phyloP scores from a whole-genome alignment of 1,140 invertebrate species.

The Condylostylus longicornis region DNA sequence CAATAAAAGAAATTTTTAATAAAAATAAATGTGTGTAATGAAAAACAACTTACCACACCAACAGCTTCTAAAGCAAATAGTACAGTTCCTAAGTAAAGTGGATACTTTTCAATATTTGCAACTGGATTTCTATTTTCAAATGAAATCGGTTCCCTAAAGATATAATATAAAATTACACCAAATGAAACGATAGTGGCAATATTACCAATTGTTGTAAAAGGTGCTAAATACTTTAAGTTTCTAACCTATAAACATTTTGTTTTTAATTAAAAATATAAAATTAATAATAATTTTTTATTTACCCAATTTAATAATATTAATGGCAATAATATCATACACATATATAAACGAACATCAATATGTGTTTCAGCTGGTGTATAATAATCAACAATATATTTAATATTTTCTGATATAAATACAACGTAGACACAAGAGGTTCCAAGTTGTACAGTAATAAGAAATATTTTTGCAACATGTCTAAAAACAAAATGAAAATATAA shows the following conservation, averaged over 20 bases:
- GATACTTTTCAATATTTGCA: conserved; percentile 40
- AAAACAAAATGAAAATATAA: conserved; percentile 10
- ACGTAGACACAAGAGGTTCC: conserved; percentile 84
- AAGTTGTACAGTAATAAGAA: conserved; percentile 71
- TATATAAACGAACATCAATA: conserved; percentile 29
- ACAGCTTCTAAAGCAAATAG: conserved; percentile 86
- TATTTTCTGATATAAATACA: conserved; percentile 64
- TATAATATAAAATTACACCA: conserved; percentile 50
- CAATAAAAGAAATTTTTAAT: no score
- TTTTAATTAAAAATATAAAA: no score
- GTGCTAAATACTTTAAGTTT: conserved; percentile 62
- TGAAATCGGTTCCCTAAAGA: conserved; percentile 39
- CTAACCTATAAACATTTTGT: no score
- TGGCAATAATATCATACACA: conserved; percentile 44
- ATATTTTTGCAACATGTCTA: conserved; percentile 44
- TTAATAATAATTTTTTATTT: no score
- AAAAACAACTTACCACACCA: conserved; percentile 50
- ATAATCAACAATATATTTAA: conserved; percentile 42
- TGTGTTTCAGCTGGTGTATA: conserved; percentile 28
- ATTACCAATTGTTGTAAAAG: conserved; percentile 69
- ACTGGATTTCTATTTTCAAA: conserved; percentile 41
- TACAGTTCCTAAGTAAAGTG: conserved; percentile 72
- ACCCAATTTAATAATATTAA: no score
- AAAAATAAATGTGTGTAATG: not conserved
- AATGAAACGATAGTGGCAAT: no score